phyloP scores from a whole-genome alignment of 2,888 invertebrate species.

The Clitarchus hookeri region DNA sequence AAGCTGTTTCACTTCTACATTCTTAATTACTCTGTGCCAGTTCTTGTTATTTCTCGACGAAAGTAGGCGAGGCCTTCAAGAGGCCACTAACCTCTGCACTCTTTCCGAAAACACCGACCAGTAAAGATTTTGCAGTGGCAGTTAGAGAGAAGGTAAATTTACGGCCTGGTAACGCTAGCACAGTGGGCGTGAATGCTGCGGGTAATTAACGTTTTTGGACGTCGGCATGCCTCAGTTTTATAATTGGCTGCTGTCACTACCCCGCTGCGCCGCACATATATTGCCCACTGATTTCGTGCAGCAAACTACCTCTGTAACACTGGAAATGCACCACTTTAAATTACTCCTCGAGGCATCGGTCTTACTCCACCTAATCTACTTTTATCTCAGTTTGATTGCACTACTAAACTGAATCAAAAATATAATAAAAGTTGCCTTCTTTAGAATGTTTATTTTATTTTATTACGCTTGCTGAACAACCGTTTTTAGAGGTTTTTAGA shows the following conservation, averaged over 20 bases:
- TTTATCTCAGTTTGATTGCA: too few species aligned
- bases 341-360: too few species aligned
- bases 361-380: too few species aligned
- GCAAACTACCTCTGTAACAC: neutral
- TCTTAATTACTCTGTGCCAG: too few species aligned
- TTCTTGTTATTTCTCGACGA: neutral
- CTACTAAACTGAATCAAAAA: too few species aligned
- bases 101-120: neutral
- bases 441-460: too few species aligned
- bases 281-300: neutral
- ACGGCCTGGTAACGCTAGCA: neutral
- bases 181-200: neutral
- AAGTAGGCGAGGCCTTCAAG: neutral
- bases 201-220: neutral
- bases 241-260: neutral
- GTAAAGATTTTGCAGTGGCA: neutral
- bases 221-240: conserved; percentile 9
- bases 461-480: too few species aligned
- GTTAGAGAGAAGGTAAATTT: neutral
- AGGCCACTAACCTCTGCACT: neutral
- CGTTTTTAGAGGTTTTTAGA: too few species aligned
- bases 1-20: too few species aligned
- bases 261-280: neutral
- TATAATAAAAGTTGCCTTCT: too few species aligned
- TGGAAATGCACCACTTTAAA: too few species aligned